A percentile compares a stretch with the other conserved stretches of the same genome.
Evolutionary conservation across 30 jellyfish, hydroid and myxozoan species (phyloP).

Genomic region (Aurelia aurita complex sp. Pacific): DNA sequence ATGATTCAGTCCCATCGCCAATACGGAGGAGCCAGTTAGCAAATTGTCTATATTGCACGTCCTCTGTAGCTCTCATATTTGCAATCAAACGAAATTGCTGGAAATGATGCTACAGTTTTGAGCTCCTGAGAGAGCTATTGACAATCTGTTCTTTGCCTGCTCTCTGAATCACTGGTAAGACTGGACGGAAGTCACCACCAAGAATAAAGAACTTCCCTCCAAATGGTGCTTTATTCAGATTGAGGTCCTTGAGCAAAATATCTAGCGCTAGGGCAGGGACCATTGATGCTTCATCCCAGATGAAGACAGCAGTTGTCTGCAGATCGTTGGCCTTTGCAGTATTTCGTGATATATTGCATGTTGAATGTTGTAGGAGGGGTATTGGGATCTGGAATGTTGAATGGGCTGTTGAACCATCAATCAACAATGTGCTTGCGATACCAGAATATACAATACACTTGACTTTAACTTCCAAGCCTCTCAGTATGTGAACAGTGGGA

Average conservation of each 20-base stretch:
- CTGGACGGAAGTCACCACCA: conserved; percentile 52
- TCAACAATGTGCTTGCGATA: conserved; percentile 40
- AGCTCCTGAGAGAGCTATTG: conserved; percentile 5
- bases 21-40: conserved; percentile 55
- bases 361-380: conserved; percentile 35
- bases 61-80: conserved; percentile 55
- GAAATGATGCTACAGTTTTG: conserved; percentile 53
- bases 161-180: conserved; percentile 50
- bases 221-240: conserved; percentile 11
- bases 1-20: conserved; percentile 30
- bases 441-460: conserved; percentile 41
- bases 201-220: conserved; percentile 35
- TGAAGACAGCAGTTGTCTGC: not conserved
- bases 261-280: conserved; percentile 35
- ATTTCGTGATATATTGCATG: conserved; percentile 20
- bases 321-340: conserved; percentile 19
- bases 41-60: conserved; percentile 32
- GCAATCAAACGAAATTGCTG: conserved; percentile 14
- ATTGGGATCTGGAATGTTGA: conserved; percentile 30
- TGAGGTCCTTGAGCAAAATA: conserved; percentile 31
- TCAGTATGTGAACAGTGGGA: conserved; percentile 6
- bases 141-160: conserved; percentile 58
- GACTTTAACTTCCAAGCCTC: conserved; percentile 1
- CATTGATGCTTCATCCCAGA: conserved; percentile 19
- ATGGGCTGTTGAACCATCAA: conserved; percentile 51